Conservation (phyloP, 2,888 invertebrate genomes). For the Agrotis ipsilon region DNA sequence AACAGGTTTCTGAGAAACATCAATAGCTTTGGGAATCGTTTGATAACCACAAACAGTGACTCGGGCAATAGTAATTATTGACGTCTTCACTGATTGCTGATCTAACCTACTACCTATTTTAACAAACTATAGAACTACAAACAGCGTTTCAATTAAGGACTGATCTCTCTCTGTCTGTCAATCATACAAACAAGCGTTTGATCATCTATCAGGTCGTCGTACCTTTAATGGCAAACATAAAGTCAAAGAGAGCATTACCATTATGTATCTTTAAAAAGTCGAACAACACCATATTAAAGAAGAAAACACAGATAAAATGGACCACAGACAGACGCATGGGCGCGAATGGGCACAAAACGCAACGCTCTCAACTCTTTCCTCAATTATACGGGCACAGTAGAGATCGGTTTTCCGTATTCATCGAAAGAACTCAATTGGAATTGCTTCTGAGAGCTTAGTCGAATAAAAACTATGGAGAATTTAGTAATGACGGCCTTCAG, state of each 20-base stretch:
- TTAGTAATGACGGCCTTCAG: conserved; percentile 86
- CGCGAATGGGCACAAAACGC: conserved; percentile 35
- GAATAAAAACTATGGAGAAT: conserved; percentile 82
- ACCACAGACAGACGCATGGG: conserved; percentile 36
- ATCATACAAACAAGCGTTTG: conserved; percentile 29
- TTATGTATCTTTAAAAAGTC: conserved; percentile 47
- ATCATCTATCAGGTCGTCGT: conserved; percentile 18
- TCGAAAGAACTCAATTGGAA: conserved; percentile 71
- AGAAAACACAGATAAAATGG: conserved; percentile 44
- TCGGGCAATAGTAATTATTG: conserved; percentile 22
- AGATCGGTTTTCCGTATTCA: conserved; percentile 64
- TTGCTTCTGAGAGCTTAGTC: conserved; percentile 75
- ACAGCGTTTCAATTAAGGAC: conserved; percentile 33
- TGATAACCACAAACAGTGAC: neutral
- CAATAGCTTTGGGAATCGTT: conserved; percentile 1
- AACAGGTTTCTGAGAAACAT: conserved; percentile 30
- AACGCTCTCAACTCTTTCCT: conserved; percentile 48
- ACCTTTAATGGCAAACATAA: conserved; percentile 35
- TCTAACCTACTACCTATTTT: neutral
- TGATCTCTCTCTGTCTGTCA: conserved; percentile 15
- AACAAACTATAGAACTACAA: conserved; percentile 27
- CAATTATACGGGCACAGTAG: conserved; percentile 37
- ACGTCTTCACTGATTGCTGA: conserved; percentile 15
- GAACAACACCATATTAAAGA: conserved; percentile 35
- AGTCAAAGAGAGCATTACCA: conserved; percentile 32